Conservation (phyloP, 2,888 invertebrate genomes). For the Smittia sp. region DNA sequence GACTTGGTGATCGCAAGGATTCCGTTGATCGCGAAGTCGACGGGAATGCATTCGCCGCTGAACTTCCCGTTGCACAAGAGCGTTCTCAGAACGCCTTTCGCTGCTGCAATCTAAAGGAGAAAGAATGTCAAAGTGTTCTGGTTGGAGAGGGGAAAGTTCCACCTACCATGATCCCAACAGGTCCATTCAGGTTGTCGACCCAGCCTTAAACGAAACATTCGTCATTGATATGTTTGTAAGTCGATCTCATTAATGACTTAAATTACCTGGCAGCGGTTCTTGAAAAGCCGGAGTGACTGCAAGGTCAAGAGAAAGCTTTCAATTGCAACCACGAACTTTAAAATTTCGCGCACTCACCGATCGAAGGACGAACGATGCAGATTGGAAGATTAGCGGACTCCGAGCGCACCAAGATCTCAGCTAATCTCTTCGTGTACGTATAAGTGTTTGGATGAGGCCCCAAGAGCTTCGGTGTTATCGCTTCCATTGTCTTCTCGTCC, state of each 20-base stretch:
- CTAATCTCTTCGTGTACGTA: conserved; percentile 89
- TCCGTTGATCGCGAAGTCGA: conserved; percentile 80
- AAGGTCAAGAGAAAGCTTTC: neutral
- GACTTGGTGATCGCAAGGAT: conserved; percentile 68
- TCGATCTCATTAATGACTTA: neutral
- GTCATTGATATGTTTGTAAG: no score
- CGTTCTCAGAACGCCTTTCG: conserved; percentile 87
- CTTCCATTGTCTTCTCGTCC: conserved; percentile 63
- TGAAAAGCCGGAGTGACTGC: conserved; percentile 68
- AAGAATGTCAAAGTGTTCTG: no score
- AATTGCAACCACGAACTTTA: neutral
- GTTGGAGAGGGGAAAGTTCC: neutral
- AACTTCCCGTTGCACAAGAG: conserved; percentile 75
- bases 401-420: conserved; percentile 77
- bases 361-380: conserved; percentile 85
- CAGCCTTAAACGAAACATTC: no score
- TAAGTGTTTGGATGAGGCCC: conserved; percentile 90
- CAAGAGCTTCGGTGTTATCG: conserved; percentile 65
- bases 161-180: conserved; percentile 55
- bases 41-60: conserved; percentile 75
- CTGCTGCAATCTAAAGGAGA: conserved; percentile 58
- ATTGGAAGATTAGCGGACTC: conserved; percentile 75
- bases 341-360: conserved; percentile 55
- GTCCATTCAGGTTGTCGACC: conserved; percentile 90
- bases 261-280: conserved; percentile 62